A percentile compares a stretch with the other conserved stretches of the same genome.
phyloP scores from a whole-genome alignment of 2,113 vertebrate genomes.

The Xenus cinereus region DNA sequence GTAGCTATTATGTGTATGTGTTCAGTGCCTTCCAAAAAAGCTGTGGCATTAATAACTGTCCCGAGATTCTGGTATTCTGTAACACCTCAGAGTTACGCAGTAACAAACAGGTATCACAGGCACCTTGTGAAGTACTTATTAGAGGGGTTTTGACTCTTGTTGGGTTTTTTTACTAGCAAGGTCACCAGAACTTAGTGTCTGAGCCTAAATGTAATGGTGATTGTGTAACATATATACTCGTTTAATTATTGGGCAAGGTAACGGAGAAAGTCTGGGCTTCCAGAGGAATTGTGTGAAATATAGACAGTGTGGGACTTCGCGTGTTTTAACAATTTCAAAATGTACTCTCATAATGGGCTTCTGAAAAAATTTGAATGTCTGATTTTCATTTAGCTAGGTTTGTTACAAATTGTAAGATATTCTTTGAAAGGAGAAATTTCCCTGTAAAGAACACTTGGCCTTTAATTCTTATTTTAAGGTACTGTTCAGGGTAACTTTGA shows the following conservation, averaged over 20 bases:
- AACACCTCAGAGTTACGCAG: neutral
- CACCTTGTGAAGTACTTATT: neutral
- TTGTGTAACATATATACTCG: accelerated
- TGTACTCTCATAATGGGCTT: neutral
- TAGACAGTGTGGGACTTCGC: neutral
- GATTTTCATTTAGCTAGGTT: neutral
- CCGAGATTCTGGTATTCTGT: neutral
- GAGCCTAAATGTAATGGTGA: neutral
- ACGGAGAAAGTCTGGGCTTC: neutral
- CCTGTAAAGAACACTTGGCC: neutral
- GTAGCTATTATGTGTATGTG: neutral
- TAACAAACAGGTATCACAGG: neutral
- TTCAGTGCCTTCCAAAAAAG: neutral
- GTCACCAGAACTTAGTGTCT: neutral
- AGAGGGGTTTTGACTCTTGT: neutral
- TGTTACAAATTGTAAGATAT: neutral
- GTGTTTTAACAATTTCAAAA: neutral
- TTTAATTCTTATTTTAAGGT: neutral
- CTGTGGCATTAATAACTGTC: neutral
- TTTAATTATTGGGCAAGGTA: neutral
- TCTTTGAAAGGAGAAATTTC: neutral
- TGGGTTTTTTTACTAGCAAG: neutral
- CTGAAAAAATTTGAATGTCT: neutral
- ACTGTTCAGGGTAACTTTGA: neutral
- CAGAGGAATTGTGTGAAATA: neutral